Conservation (phyloP, 2,888 invertebrate genomes). For the Augiades crinisus region DNA sequence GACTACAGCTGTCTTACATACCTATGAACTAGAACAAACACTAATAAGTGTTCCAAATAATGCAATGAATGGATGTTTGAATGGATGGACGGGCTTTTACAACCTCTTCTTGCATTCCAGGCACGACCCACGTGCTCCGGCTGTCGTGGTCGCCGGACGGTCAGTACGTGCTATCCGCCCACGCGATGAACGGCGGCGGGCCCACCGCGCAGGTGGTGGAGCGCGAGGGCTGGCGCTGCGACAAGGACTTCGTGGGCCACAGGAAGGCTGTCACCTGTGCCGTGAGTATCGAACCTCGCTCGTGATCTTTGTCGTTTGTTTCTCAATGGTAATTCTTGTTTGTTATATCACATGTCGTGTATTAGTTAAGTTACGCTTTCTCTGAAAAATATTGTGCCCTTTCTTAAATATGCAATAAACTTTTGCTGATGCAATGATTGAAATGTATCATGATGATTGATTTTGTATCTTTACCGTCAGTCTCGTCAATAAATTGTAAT, state of each 20-base stretch:
- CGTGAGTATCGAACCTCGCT: slow-evolving; percentile 64
- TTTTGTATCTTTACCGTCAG: no score
- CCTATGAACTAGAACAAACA: no score
- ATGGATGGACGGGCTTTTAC: no score
- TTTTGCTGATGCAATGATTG: no score
- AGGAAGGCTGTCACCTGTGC: slow-evolving; percentile 98
- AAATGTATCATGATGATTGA: no score
- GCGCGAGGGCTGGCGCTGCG: slow-evolving; percentile 95
- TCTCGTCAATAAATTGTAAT: no score
- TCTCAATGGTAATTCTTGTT: slow-evolving; percentile 86
- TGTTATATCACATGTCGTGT: not conserved
- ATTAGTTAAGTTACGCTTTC: no score
- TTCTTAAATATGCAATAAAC: no score
- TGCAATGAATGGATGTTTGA: no score
- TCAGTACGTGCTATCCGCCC: slow-evolving; percentile 97
- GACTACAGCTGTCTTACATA: no score
- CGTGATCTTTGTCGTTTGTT: slow-evolving; percentile 85
- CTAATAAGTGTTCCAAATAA: no score
- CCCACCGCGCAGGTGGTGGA: slow-evolving; percentile 98
- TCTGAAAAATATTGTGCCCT: no score
- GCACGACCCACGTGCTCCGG: slow-evolving; percentile 95
- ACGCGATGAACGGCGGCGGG: slow-evolving; percentile 99
- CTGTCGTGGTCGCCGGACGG: slow-evolving; percentile 99
- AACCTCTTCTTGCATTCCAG: slow-evolving; percentile 70
- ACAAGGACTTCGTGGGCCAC: slow-evolving; percentile 99